Evolutionary conservation across 2,888 invertebrate species (phyloP).

Genomic region (Phragmatobia fuliginosa): DNA sequence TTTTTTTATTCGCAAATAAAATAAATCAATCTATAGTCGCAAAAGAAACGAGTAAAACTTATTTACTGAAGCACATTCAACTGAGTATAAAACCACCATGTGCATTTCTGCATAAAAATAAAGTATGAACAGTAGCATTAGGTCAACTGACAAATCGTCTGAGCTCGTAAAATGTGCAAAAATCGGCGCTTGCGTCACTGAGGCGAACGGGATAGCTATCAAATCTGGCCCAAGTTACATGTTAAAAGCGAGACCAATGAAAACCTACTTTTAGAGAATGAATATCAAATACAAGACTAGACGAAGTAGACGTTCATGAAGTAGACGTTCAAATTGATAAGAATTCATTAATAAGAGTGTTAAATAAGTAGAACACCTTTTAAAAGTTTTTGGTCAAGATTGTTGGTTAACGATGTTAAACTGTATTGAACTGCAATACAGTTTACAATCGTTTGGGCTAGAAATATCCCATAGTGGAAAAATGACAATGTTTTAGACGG

Average conservation of each 20-base stretch:
- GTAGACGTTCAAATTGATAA: neutral
- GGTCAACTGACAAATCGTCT: slow-evolving; percentile 46
- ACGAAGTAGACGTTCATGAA: too few relatives aligned
- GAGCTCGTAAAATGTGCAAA: slow-evolving; percentile 73
- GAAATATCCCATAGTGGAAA: too few relatives aligned
- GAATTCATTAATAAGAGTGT: neutral
- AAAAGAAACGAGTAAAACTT: slow-evolving; percentile 11
- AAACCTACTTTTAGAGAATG: neutral
- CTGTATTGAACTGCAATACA: too few relatives aligned
- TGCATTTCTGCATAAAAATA: slow-evolving; percentile 45
- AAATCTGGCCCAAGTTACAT: slow-evolving; percentile 37
- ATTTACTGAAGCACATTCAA: slow-evolving; percentile 1
- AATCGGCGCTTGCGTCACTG: slow-evolving; percentile 74
- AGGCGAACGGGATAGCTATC: slow-evolving; percentile 38
- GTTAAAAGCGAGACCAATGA: slow-evolving; percentile 5
- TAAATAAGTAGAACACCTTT: neutral
- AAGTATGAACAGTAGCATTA: slow-evolving; percentile 26
- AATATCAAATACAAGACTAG: too few relatives aligned
- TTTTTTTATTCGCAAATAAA: neutral
- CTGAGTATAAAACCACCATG: slow-evolving; percentile 23
- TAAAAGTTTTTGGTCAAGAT: neutral
- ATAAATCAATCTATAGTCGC: neutral
- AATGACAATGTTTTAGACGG: too few relatives aligned
- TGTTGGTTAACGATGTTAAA: too few relatives aligned
- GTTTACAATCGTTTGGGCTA: neutral